Base-by-base conservation (phyloP, 2,888 invertebrate species). In the Parnassius orleans region DNA sequence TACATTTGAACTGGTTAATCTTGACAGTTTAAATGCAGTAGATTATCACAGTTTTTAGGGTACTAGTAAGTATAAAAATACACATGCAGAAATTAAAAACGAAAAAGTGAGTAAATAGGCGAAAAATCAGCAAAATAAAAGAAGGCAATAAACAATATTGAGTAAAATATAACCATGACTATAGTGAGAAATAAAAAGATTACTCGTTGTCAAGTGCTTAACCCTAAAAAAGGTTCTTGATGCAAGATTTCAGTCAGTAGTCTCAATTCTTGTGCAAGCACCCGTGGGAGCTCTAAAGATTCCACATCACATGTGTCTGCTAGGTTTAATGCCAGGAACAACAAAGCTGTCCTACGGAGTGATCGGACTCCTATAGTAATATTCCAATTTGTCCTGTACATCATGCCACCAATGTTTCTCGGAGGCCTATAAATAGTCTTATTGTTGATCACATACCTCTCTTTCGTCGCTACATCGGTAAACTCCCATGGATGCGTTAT, bases 401-500 rank as follows among this genome's bases (percentile, higher is more conserved):
- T 69, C 77, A 81, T 82, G 0, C 79, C 81, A 0, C 81, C 87
- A 0, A 86, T 68, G n/a, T 75, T 74, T 0, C 65, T 64, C 0
- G 87, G 87, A 0, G 90, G 92, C 70, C 92, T 77, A 78, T 92
- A 93, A 56, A 93, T 79, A 59, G 81, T 68, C 68, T 88, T 80
- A 72, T 93, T 86, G 65, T 92, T 92, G 0, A 95, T 93, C 10
- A 93, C 92, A 80, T 79, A 90, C 48, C 93, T 91, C 72, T 96
- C 96, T 56, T 93, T 93, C 0, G 96, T 95, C 0, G 91, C 82
- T 0, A 92, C 84, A 78, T 97, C 96, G 1, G 94, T 89, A 76
- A 96, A 97, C 66, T 97, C 94, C 97, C 97, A 98, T 0, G 96
- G 96, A 85, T 98, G 97, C 0, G 95, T 94, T 12, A 94, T 93